Base-by-base conservation (phyloP, 64 coral and sea anemone genomes). In the Montipora efflorescens region DNA sequence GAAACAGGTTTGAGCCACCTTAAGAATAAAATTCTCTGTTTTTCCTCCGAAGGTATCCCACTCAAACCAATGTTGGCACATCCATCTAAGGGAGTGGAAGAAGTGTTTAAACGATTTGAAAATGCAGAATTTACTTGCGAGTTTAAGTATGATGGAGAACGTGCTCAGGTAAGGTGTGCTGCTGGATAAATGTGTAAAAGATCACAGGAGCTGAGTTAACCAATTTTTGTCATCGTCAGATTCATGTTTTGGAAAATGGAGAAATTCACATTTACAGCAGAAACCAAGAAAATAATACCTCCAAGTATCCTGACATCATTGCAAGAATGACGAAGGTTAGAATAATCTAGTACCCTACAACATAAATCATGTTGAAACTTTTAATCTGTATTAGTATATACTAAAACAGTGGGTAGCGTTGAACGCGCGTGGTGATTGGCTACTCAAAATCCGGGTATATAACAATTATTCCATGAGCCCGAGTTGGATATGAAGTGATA, bases 251-350 rank as follows among this genome's bases (percentile, higher is more conserved):
- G 21, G 92, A 99, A 15, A 94, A 78, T 85, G 89, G 89, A 10
- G 98, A 99, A 68, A 89, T 99, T 18, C 95, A 89, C 68, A 92
- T 99, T 50, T 99, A 99, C 90, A 99, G 98, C 76, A 66, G 98
- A 53, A 99, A 99, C 51, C 95, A 96, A 45, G 98, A 99, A 85
- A 92, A 99, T 79, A 99, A 96, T 48, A 99, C 95, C 11, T 94
- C 98, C 59, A 99, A 99, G 87, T 99, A 96, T 80, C 98, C 98
- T 3, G 98, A 99, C 79, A 94, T 99, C 28, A 99, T 94, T 93
- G 88, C 89, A 19, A 94, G 98, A 90, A 99, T 99, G 95, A 82
- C 98, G 3, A 99, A 99, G 92, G 98, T 99, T 10, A 49, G 23
- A 74, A 16, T 7, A 2, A 8, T 23, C 0, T 18, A 0, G 11